A percentile compares a stretch with the other conserved stretches of the same genome.
phyloP scores from a whole-genome alignment of 2,888 invertebrate genomes.

The Lampropteryx suffumata region DNA sequence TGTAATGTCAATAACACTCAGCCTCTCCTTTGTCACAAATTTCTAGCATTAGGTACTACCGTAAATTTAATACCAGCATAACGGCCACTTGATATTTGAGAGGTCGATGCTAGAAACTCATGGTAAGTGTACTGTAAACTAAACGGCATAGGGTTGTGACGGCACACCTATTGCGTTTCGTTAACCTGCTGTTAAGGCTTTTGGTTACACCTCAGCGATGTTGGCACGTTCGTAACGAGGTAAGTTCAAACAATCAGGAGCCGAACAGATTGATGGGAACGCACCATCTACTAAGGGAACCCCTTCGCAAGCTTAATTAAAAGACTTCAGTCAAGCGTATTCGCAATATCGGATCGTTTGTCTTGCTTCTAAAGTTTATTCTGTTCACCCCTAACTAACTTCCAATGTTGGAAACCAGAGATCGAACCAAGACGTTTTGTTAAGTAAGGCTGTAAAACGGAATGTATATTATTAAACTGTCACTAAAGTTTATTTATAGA shows the following conservation, averaged over 20 bases:
- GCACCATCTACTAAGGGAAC: constrained; percentile 39
- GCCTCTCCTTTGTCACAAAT: no score
- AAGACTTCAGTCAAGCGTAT: constrained; percentile 76
- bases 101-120: background rate
- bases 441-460: no score
- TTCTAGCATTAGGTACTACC: no score
- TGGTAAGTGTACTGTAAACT: background rate
- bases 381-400: background rate
- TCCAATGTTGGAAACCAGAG: background rate
- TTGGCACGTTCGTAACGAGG: constrained; percentile 48
- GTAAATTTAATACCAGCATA: no score
- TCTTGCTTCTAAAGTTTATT: constrained; percentile 52
- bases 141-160: background rate
- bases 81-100: no score
- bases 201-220: constrained; percentile 30
- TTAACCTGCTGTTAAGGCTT: constrained; percentile 12
- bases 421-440: no score
- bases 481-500: no score
- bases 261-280: constrained; percentile 68
- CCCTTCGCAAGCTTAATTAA: constrained; percentile 62
- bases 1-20: no score
- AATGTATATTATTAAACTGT: no score
- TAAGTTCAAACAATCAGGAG: constrained; percentile 70
- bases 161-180: constrained; percentile 6
- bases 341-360: constrained; percentile 69